Evolutionary conservation across 2,888 invertebrate genomes (phyloP).

Genomic region (Pyrocoelia pectoralis): DNA sequence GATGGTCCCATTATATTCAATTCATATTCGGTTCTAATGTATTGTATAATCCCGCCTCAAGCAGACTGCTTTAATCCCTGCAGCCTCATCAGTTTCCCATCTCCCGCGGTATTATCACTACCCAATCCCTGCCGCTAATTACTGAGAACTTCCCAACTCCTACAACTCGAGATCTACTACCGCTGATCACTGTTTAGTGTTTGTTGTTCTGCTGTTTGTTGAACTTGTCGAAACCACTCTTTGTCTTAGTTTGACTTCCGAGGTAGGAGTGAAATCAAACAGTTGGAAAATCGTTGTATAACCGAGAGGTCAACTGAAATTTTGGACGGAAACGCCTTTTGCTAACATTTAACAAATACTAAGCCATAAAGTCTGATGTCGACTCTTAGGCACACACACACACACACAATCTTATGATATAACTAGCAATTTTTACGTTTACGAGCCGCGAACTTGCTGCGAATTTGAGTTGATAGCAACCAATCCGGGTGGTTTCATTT

Average conservation of each 20-base stretch:
- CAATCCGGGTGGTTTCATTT: slow-evolving; percentile 55
- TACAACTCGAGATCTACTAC: slow-evolving; percentile 33
- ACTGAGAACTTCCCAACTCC: slow-evolving; percentile 53
- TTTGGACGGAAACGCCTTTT: background rate
- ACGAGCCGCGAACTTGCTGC: slow-evolving; percentile 54
- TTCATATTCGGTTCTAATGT: slow-evolving; percentile 51
- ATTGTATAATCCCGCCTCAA: slow-evolving; percentile 53
- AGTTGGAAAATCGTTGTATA: slow-evolving; percentile 22
- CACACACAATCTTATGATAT: slow-evolving; percentile 53
- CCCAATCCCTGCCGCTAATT: slow-evolving; percentile 57
- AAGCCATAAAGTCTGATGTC: slow-evolving; percentile 40
- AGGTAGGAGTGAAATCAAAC: slow-evolving; percentile 34
- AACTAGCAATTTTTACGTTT: slow-evolving; percentile 56
- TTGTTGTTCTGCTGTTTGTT: slow-evolving; percentile 54
- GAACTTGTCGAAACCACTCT: slow-evolving; percentile 44
- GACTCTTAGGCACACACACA: slow-evolving; percentile 48
- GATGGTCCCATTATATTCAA: slow-evolving; percentile 48
- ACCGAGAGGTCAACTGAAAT: slow-evolving; percentile 13
- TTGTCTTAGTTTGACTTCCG: slow-evolving; percentile 39
- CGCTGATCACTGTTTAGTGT: slow-evolving; percentile 55
- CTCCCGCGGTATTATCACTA: slow-evolving; percentile 56
- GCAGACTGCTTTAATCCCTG: slow-evolving; percentile 53
- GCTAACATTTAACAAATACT: slow-evolving; percentile 37
- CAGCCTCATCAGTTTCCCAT: slow-evolving; percentile 58
- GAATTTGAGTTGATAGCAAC: slow-evolving; percentile 55